These are phyloP conservation scores for Nebria brevicollis DNA, from an alignment of 2,888 invertebrate species.

Conservation along the genomic window DNA sequence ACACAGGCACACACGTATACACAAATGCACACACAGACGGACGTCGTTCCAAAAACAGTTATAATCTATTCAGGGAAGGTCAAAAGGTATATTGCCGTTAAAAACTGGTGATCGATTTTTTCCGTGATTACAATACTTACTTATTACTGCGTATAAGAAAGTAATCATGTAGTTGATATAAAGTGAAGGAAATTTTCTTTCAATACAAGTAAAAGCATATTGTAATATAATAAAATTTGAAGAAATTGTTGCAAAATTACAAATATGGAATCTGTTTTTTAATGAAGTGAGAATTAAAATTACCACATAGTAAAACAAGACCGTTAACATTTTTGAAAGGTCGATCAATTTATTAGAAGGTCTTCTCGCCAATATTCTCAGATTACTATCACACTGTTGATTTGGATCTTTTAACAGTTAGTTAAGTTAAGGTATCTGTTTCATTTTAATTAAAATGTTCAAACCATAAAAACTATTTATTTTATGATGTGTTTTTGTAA, in stretches of 20 bases:
- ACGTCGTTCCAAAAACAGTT: too few species aligned
- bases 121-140: too few species aligned
- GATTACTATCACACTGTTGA: neutral
- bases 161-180: too few species aligned
- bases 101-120: too few species aligned
- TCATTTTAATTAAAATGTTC: neutral
- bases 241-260: neutral
- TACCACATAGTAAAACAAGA: neutral
- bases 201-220: too few species aligned
- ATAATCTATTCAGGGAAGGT: too few species aligned
- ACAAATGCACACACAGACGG: too few species aligned
- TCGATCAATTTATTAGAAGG: neutral
- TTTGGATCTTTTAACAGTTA: neutral
- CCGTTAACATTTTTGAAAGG: neutral
- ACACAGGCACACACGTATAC: too few species aligned
- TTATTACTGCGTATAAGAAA: too few species aligned
- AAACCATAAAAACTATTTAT: neutral
- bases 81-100: too few species aligned
- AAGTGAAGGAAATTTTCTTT: too few species aligned
- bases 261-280: neutral
- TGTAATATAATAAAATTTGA: too few species aligned
- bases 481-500: neutral
- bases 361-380: neutral
- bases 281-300: neutral
- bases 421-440: neutral